Evolutionary conservation across 2,797 vertebrate species (phyloP).

Genomic region (Gymnodraco acuticeps): DNA sequence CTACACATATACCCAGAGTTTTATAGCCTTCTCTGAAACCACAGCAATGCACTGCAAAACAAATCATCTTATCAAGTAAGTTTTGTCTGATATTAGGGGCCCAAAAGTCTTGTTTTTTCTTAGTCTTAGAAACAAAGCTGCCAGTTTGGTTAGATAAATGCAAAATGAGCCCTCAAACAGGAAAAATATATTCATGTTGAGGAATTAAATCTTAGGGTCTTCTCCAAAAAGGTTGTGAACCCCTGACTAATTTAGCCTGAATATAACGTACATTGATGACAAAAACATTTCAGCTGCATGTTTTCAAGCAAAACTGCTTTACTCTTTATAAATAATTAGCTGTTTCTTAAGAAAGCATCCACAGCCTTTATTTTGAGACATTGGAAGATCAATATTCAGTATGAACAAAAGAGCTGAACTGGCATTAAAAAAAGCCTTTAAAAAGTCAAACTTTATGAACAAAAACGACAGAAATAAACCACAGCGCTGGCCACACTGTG

Average conservation of each 20-base stretch:
- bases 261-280: background rate
- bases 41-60: slow-evolving; percentile 19
- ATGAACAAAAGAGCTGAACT: slow-evolving; percentile 13
- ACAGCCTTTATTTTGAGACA: slow-evolving; percentile 3
- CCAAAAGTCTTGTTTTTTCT: background rate
- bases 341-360: slow-evolving; percentile 12
- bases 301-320: slow-evolving; percentile 7
- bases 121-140: background rate
- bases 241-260: slow-evolving; percentile 5
- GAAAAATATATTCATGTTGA: background rate
- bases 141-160: background rate
- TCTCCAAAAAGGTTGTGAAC: slow-evolving; percentile 6
- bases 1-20: slow-evolving; percentile 51
- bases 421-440: background rate
- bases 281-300: slow-evolving; percentile 2
- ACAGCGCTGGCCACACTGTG: slow-evolving; percentile 31
- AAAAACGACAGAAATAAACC: slow-evolving; percentile 32
- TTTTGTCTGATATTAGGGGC: slow-evolving; percentile 2
- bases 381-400: slow-evolving; percentile 22
- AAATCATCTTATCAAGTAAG: slow-evolving; percentile 19
- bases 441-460: slow-evolving; percentile 23
- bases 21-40: slow-evolving; percentile 53
- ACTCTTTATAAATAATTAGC: slow-evolving; percentile 12
- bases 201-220: slow-evolving; percentile 3
- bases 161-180: background rate